phyloP scores from a whole-genome alignment of 2,113 vertebrate species.

The Antennarius striatus region DNA sequence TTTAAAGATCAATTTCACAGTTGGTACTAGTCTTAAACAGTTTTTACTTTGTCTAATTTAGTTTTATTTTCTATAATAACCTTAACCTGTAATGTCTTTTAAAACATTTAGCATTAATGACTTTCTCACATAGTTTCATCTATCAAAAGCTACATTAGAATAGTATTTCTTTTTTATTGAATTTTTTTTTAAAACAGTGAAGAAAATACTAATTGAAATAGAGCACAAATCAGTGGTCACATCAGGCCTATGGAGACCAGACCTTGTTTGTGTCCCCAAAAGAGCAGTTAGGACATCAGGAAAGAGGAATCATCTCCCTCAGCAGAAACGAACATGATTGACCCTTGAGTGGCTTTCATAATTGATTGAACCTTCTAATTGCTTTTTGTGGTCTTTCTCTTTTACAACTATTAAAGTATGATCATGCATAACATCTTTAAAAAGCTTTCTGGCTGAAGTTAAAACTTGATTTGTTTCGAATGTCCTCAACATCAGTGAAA shows the following conservation, averaged over 20 bases:
- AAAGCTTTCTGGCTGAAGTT: too few species aligned
- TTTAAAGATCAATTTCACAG: too few species aligned
- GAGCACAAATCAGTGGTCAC: slow-evolving; percentile 28
- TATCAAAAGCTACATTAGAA: background rate
- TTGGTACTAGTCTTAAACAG: too few species aligned
- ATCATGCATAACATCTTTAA: background rate
- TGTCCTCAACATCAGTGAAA: too few species aligned
- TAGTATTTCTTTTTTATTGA: background rate
- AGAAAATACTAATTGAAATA: slow-evolving; percentile 38
- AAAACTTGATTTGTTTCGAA: too few species aligned
- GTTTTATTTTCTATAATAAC: too few species aligned
- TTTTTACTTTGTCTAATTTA: too few species aligned
- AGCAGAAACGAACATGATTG: slow-evolving; percentile 40
- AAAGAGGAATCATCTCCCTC: slow-evolving; percentile 40
- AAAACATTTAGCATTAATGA: too few species aligned
- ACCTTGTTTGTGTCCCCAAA: background rate
- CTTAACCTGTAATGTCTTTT: too few species aligned
- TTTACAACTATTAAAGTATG: too few species aligned
- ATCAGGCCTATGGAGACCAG: slow-evolving; percentile 26
- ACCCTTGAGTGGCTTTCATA: slow-evolving; percentile 16
- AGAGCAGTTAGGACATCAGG: slow-evolving; percentile 22
- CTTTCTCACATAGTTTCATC: too few species aligned
- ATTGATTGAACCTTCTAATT: slow-evolving; percentile 41
- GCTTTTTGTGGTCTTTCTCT: background rate
- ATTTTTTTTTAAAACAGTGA: background rate